Evolutionary conservation across 2,113 vertebrate genomes (phyloP).

Genomic region (Heterochromis multidens): DNA sequence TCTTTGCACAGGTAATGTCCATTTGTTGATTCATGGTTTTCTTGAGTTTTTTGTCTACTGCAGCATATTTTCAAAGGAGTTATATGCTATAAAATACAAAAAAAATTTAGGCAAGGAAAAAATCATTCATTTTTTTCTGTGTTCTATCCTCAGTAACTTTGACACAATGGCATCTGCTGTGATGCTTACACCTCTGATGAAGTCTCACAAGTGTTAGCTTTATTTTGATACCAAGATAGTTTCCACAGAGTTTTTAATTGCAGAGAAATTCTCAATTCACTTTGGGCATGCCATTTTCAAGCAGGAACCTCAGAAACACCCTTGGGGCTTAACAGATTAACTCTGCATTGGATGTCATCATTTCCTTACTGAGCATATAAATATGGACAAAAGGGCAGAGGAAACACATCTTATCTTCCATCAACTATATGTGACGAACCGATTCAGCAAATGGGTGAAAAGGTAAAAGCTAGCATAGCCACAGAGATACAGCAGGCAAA

Average conservation of each 20-base stretch:
- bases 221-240: background rate
- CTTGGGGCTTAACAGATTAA: no score
- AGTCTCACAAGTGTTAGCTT: background rate
- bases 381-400: no score
- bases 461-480: no score
- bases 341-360: no score
- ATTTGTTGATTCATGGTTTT: background rate
- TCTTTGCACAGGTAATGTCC: background rate
- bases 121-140: background rate
- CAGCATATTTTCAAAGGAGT: background rate
- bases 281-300: no score
- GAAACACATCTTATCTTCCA: no score
- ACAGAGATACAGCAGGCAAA: no score
- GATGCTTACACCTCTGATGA: background rate
- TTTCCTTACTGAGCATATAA: no score
- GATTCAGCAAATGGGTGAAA: no score
- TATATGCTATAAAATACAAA: background rate
- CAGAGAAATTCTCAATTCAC: background rate
- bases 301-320: no score
- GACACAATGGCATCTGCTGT: background rate
- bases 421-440: no score
- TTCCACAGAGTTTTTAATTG: background rate
- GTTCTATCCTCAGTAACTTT: background rate
- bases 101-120: background rate
- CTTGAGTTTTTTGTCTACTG: background rate